Conservation (phyloP, 2,888 invertebrate species). For the Rhingia campestris region DNA sequence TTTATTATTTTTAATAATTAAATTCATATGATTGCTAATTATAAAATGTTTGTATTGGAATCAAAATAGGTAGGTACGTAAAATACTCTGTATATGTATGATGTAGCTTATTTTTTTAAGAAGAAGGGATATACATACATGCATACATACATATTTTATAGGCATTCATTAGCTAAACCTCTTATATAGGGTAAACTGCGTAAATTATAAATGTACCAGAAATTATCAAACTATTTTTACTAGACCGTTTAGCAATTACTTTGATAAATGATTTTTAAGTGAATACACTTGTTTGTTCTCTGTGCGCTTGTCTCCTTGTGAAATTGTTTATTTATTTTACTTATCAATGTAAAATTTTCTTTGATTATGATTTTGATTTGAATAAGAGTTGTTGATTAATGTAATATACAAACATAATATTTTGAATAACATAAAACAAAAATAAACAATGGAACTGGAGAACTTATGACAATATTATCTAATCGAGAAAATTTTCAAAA, state of each 20-base stretch:
- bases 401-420: too few species aligned
- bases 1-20: neutral
- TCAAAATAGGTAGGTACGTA: neutral
- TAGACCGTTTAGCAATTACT: neutral
- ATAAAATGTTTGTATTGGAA: slow-evolving; percentile 12
- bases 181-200: too few species aligned
- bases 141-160: neutral
- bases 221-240: too few species aligned
- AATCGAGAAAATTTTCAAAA: too few species aligned
- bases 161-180: too few species aligned
- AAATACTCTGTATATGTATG: neutral
- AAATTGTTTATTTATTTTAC: neutral
- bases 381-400: too few species aligned
- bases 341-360: neutral
- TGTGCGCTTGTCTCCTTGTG: neutral
- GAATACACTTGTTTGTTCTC: neutral
- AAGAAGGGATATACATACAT: neutral
- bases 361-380: neutral
- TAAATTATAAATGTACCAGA: too few species aligned
- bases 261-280: neutral
- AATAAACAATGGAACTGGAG: neutral
- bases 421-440: neutral
- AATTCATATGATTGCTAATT: slow-evolving; percentile 17
- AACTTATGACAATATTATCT: too few species aligned
- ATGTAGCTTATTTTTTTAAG: too few species aligned